Evolutionary conservation across 2,797 vertebrate species (phyloP).

Genomic region (Peromyscus attwateri): DNA sequence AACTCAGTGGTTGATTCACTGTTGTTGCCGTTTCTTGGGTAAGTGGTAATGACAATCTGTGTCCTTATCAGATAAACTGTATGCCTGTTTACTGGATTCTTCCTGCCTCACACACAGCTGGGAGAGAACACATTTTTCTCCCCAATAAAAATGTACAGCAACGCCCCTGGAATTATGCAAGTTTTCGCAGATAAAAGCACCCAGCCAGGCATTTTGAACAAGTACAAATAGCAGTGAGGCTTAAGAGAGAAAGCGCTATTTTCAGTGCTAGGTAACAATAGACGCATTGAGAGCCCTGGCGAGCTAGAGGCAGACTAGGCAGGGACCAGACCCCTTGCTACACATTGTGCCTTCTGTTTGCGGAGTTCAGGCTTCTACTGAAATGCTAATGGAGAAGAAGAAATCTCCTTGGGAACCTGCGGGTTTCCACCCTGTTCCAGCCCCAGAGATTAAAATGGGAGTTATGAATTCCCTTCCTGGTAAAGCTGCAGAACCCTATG

Average conservation of each 20-base stretch:
- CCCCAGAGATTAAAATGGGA: conserved; percentile 3
- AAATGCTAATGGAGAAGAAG: conserved; percentile 11
- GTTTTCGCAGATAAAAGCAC: not conserved
- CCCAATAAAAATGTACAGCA: not conserved
- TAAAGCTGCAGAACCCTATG: not conserved
- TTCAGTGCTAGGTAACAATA: not conserved
- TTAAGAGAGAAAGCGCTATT: not conserved
- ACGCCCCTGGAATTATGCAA: not conserved
- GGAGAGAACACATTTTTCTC: not conserved
- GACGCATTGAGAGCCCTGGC: not conserved
- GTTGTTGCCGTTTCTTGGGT: not conserved
- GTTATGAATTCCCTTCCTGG: not conserved
- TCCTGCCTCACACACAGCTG: not conserved
- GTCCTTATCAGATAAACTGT: not conserved
- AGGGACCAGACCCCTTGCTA: not conserved
- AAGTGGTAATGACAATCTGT: accelerated
- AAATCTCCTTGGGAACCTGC: not conserved
- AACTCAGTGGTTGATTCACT: conserved; percentile 31
- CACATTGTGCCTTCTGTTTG: not conserved
- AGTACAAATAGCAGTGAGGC: not conserved
- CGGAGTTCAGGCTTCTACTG: not conserved
- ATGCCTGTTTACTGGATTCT: not conserved
- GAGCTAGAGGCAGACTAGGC: not conserved
- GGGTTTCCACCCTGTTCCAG: not conserved
- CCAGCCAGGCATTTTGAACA: conserved; percentile 8